These are phyloP conservation scores for Lydus trimaculatus DNA, from an alignment of 2,888 invertebrate species.

Conservation along the genomic window DNA sequence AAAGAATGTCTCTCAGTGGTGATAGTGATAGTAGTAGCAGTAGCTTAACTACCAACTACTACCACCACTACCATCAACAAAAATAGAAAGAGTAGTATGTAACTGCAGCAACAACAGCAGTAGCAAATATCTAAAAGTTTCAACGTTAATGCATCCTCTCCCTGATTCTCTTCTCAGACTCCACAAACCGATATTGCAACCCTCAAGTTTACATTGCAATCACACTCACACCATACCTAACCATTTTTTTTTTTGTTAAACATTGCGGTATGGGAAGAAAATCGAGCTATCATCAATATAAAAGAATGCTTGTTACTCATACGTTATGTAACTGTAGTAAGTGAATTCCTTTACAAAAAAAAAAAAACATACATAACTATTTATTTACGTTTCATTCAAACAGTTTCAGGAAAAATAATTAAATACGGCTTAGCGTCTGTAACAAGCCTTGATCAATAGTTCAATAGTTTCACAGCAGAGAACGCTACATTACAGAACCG, in stretches of 20 bases:
- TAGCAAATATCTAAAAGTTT: constrained; percentile 46
- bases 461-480: not conserved
- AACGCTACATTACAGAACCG: not conserved
- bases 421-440: too few relatives aligned
- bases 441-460: not conserved
- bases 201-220: constrained; percentile 11
- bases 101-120: constrained; percentile 4
- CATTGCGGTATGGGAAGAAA: too few relatives aligned
- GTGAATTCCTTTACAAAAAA: too few relatives aligned
- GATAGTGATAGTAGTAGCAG: not conserved
- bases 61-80: not conserved
- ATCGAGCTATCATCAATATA: too few relatives aligned
- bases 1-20: constrained; percentile 24
- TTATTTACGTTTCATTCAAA: too few relatives aligned
- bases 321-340: too few relatives aligned
- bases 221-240: too few relatives aligned
- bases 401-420: too few relatives aligned
- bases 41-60: not conserved
- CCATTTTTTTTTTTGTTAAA: too few relatives aligned
- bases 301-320: too few relatives aligned
- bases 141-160: constrained; percentile 51
- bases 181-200: constrained; percentile 21
- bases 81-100: constrained; percentile 3
- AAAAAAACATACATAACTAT: too few relatives aligned
- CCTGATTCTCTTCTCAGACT: constrained; percentile 29